These are phyloP conservation scores for Spongia lamella DNA, from an alignment of 37 sponge, comb jelly and placozoan species.

Conservation along the genomic window DNA sequence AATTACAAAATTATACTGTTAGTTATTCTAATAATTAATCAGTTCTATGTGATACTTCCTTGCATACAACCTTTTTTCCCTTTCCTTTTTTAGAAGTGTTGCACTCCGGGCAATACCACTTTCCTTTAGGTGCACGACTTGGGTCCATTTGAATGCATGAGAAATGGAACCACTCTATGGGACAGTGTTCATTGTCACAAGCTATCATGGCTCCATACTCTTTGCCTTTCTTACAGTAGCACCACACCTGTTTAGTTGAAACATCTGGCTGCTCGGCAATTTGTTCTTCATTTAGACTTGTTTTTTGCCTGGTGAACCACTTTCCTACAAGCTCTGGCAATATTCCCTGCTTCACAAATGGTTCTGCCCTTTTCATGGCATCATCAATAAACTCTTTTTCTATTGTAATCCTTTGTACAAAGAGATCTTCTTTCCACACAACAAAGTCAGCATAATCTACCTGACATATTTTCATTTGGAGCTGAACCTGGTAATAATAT, in stretches of 20 bases:
- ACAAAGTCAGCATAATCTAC: conserved; percentile 50
- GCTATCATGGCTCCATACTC: too few relatives aligned
- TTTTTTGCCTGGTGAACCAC: conserved; percentile 29
- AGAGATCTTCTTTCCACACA: conserved; percentile 29
- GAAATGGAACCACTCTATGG: conserved; percentile 28
- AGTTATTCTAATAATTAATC: neutral
- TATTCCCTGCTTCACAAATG: conserved; percentile 22
- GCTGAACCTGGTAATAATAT: conserved; percentile 74
- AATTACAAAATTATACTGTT: too few relatives aligned
- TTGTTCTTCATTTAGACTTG: conserved; percentile 2
- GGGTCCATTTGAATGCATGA: conserved; percentile 21
- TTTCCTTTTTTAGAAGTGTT: conserved; percentile 7
- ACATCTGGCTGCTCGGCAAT: neutral
- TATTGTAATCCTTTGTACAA: conserved; percentile 19
- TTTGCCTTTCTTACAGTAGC: too few relatives aligned
- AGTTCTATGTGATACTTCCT: neutral
- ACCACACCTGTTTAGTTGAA: neutral
- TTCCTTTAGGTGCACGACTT: conserved; percentile 18
- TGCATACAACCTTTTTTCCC: conserved; percentile 2
- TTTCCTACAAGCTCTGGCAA: conserved; percentile 49
- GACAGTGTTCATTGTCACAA: conserved; percentile 33
- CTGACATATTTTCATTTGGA: conserved; percentile 44
- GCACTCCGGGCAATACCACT: conserved; percentile 51
- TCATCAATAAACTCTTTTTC: conserved; percentile 21
- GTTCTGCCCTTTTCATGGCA: conserved; percentile 17